Percentiles rank a stretch among this genome's conserved stretches.
phyloP scores from a whole-genome alignment of 2,797 vertebrate genomes.

The Spatula versicolor region DNA sequence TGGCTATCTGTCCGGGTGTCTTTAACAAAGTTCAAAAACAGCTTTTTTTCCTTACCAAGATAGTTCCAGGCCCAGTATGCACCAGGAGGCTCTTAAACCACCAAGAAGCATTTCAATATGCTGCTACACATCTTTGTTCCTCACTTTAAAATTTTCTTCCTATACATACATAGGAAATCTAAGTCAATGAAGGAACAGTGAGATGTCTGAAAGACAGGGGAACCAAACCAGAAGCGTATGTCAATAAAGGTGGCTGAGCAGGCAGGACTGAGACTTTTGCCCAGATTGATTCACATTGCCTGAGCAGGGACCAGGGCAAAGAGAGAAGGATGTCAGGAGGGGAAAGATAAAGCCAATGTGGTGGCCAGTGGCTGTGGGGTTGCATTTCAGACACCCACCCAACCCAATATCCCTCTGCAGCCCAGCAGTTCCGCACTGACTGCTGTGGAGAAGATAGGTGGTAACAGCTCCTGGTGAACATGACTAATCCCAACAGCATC shows the following conservation, averaged over 20 bases:
- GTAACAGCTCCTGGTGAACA: background rate
- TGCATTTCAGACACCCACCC: background rate
- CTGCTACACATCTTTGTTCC: background rate
- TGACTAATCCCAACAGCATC: background rate
- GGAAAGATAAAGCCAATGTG: background rate
- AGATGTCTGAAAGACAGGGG: background rate
- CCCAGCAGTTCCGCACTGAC: background rate
- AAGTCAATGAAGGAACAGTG: background rate
- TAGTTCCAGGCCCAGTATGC: background rate
- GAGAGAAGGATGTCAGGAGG: rapidly evolving
- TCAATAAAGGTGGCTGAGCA: background rate
- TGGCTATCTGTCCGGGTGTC: background rate
- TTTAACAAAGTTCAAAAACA: background rate
- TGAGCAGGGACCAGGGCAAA: background rate
- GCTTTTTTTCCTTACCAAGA: background rate
- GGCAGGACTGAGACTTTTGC: background rate
- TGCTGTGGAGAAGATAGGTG: background rate
- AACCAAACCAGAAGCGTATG: background rate
- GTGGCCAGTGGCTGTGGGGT: background rate
- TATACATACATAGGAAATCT: background rate
- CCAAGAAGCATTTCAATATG: background rate
- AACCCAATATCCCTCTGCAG: background rate
- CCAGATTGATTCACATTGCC: background rate
- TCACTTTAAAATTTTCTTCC: background rate
- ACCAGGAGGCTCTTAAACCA: background rate